These are phyloP conservation scores for Plutomurus gul DNA, from an alignment of 1,140 invertebrate genomes.

Conservation along the genomic window DNA sequence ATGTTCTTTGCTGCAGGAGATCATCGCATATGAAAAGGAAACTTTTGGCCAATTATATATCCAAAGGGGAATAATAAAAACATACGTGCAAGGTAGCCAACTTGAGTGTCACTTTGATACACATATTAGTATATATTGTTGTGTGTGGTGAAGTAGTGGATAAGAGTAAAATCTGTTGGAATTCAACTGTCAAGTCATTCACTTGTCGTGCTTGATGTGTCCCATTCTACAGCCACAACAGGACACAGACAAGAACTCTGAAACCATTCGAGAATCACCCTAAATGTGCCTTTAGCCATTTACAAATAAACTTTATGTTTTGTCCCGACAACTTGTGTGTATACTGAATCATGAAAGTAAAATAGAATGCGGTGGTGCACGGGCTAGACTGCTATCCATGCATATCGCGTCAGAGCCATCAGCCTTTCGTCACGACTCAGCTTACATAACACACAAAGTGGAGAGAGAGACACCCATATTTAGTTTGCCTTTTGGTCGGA, in stretches of 20 bases:
- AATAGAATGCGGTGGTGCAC: background rate
- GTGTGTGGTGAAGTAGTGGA: no score
- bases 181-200: no score
- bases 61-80: no score
- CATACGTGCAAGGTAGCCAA: no score
- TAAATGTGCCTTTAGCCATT: constrained; percentile 2
- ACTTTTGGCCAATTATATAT: no score
- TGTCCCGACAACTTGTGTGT: background rate
- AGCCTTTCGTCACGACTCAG: background rate
- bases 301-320: constrained; percentile 19
- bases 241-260: background rate
- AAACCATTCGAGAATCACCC: background rate
- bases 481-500: constrained; percentile 22
- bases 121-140: no score
- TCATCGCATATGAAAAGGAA: background rate
- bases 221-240: background rate
- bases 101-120: no score
- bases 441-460: background rate
- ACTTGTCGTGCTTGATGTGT: no score
- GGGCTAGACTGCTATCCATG: background rate
- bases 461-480: constrained; percentile 13
- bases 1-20: background rate
- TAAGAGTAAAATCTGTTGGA: no score
- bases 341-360: background rate
- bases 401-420: background rate